Evolutionary conservation across 2,797 vertebrate genomes (phyloP).

Genomic region (Heterohyrax brucei): DNA sequence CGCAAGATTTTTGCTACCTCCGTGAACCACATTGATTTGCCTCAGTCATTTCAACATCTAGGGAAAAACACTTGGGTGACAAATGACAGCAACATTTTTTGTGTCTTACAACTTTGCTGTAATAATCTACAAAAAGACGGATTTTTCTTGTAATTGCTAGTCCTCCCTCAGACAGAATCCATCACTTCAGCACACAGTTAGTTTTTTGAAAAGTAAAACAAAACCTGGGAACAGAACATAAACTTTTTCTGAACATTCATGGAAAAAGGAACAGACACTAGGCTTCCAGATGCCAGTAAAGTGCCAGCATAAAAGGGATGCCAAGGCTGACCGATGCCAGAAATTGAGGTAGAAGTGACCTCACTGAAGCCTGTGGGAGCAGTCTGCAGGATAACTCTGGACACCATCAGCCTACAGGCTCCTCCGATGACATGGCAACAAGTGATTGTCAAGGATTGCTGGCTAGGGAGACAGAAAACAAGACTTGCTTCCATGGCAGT

Average conservation of each 20-base stretch:
- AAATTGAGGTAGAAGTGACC: neutral
- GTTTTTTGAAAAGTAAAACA: constrained; percentile 61
- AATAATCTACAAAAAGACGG: constrained; percentile 17
- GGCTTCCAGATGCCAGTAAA: constrained; percentile 5
- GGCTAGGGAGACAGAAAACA: constrained; percentile 43
- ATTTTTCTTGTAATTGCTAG: constrained; percentile 57
- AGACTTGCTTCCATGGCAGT: constrained; percentile 41
- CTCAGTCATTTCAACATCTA: constrained; percentile 7
- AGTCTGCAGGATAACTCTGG: constrained; percentile 40
- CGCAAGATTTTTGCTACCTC: neutral
- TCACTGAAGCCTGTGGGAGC: neutral
- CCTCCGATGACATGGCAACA: neutral
- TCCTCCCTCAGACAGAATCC: constrained; percentile 29
- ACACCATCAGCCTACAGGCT: constrained; percentile 18
- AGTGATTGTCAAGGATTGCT: neutral
- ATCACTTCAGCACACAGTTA: constrained; percentile 42
- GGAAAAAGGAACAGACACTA: constrained; percentile 60
- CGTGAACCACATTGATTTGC: neutral
- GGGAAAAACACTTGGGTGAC: neutral
- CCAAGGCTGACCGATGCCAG: neutral
- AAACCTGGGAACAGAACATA: constrained; percentile 61
- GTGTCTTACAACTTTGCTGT: constrained; percentile 21
- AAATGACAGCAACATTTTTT: constrained; percentile 21
- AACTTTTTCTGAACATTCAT: constrained; percentile 65
- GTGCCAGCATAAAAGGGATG: neutral